These are phyloP conservation scores for Cylloceria caligata DNA, from an alignment of 2,888 invertebrate species.

Conservation along the genomic window DNA sequence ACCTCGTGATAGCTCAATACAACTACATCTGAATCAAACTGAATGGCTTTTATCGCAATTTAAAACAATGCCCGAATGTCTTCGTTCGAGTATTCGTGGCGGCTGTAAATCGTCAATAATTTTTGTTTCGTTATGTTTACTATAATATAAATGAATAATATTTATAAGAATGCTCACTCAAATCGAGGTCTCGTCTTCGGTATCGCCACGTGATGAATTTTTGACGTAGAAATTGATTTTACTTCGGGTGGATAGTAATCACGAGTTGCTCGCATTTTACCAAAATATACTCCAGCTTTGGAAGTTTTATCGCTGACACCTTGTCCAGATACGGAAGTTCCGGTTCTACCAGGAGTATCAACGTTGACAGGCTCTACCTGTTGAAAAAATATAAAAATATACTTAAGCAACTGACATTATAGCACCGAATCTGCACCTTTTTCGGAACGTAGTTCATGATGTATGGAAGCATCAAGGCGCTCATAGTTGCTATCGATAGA, in stretches of 20 bases:
- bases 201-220: slow-evolving; percentile 59
- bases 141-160: not conserved
- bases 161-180: slow-evolving; percentile 37
- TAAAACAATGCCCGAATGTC: slow-evolving; percentile 31
- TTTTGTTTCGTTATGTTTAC: not conserved
- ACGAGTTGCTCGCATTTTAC: slow-evolving; percentile 1
- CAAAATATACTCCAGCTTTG: slow-evolving; percentile 35
- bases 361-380: slow-evolving; percentile 43
- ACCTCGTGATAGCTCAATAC: not conserved
- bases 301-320: not conserved
- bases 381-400: not conserved
- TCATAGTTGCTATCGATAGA: slow-evolving; percentile 23
- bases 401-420: not conserved
- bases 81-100: slow-evolving; percentile 51
- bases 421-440: slow-evolving; percentile 38
- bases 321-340: slow-evolving; percentile 9
- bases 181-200: slow-evolving; percentile 55
- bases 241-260: slow-evolving; percentile 52
- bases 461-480: slow-evolving; percentile 52
- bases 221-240: slow-evolving; percentile 59
- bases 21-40: not conserved
- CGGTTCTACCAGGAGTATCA: not conserved
- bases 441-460: slow-evolving; percentile 45
- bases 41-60: not conserved
- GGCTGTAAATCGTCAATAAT: slow-evolving; percentile 36